Percentiles rank a stretch among this genome's conserved stretches.
Conservation (phyloP, 2,888 invertebrate species). For the Synanthedon andrenaeformis region DNA sequence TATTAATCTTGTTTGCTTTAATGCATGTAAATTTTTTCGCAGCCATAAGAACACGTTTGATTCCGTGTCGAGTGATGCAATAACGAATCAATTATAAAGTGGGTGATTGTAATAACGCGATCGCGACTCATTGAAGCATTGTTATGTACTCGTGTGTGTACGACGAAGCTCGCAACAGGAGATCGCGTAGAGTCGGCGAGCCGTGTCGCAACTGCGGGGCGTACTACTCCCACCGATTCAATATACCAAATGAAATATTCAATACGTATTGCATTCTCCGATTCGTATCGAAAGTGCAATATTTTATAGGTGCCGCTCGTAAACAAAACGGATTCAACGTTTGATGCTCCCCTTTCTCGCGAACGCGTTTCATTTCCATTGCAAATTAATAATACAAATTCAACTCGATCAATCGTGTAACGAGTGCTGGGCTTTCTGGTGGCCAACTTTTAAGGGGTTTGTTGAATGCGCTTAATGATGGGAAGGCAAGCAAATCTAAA, state of each 20-base stretch:
- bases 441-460: too few species aligned
- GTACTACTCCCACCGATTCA: conserved; percentile 23
- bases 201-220: conserved; percentile 9
- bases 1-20: conserved; percentile 15
- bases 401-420: too few species aligned
- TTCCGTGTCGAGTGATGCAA: background rate
- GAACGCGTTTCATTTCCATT: background rate
- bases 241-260: conserved; percentile 52
- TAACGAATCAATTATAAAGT: background rate
- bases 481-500: too few species aligned
- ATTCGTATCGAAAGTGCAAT: conserved; percentile 32
- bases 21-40: background rate
- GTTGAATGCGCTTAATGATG: too few species aligned
- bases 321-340: conserved; percentile 14
- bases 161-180: conserved; percentile 6
- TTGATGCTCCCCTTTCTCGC: conserved; percentile 3
- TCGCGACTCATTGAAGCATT: conserved; percentile 23
- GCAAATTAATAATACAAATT: background rate
- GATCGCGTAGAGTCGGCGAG: conserved; percentile 10
- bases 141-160: conserved; percentile 7
- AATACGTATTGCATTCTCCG: conserved; percentile 35
- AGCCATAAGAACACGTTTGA: background rate
- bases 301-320: conserved; percentile 21
- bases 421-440: too few species aligned
- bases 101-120: conserved; percentile 13